Base-by-base conservation (phyloP, 1,140 invertebrate species). In the Eurosta solidaginis region DNA sequence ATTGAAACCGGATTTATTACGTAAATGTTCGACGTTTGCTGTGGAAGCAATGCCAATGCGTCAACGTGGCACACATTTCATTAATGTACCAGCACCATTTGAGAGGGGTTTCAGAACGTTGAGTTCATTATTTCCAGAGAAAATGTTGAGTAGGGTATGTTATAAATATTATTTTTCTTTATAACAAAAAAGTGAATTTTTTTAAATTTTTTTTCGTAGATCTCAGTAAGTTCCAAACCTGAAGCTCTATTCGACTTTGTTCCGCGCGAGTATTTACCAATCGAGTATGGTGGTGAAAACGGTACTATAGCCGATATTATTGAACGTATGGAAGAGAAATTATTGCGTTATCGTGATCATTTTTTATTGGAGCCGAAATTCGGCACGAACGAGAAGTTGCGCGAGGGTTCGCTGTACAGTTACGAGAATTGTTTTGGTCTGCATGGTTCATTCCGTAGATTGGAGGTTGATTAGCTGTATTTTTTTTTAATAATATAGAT, bases 31-130 rank as follows among this genome's bases (percentile, higher is more conserved):
- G 12, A 85, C 87, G 0, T 88, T 89, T 33, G 88, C 88, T 79
- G 89, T 91, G 82, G 91, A 91, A 73, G 90, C 89, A 3, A 88
- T 90, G 77, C 90, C 91, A 4, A 84, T 91, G n/a, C 84, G 90
- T 7, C 85, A 90, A 36, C 90, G 89, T 74, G 85, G 87, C 12
- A 89, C 88, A 52, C 88, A 91, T 78, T 89, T 91, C 22, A 84
- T 91, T 40, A 89, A 91, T 82, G 89, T 90, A 3, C 89, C 90
- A 0, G 22, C 84, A 7, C 88, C 87, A 0, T 90, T 91, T 80
- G 89, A 90, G 77, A 83, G 87, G 0, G 81, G 90, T 0, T 89
- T 91, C 76, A 89, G 88, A 49, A 78, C 90, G 2, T 82, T 90
- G 29, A 88, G 87, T 20, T 82, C 84, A 1, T 88, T 91, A 40